Evolutionary conservation across 1,140 invertebrate genomes (phyloP).

Genomic region (Zaprionus ghesquierei): DNA sequence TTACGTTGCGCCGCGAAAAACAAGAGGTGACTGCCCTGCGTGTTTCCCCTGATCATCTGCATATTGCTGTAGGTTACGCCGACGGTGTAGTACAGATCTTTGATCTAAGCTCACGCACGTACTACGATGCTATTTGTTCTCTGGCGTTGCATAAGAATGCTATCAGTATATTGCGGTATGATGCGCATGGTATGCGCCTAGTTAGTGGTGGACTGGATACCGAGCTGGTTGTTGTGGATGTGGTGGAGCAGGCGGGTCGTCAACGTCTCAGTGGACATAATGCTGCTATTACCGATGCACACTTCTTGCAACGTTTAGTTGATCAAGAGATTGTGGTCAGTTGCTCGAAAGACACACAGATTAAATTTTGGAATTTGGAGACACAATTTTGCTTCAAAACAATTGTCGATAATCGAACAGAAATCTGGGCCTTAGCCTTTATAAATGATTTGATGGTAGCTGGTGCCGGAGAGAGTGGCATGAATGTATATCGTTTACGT

Average conservation of each 20-base stretch:
- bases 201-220: constrained; percentile 87
- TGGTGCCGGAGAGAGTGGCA: constrained; percentile 92
- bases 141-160: constrained; percentile 95
- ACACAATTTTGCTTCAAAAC: constrained; percentile 98
- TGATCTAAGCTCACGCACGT: constrained; percentile 85
- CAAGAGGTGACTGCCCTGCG: constrained; percentile 89
- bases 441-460: constrained; percentile 92
- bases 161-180: constrained; percentile 91
- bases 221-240: constrained; percentile 97
- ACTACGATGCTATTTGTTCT: constrained; percentile 86
- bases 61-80: constrained; percentile 94
- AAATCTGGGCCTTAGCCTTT: constrained; percentile 93
- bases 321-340: constrained; percentile 90
- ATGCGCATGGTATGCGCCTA: constrained; percentile 84
- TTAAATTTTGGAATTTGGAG: constrained; percentile 99
- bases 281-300: constrained; percentile 92
- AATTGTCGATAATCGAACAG: constrained; percentile 90
- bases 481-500: constrained; percentile 91
- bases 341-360: constrained; percentile 95
- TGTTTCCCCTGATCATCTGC: constrained; percentile 88
- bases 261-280: constrained; percentile 96
- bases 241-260: constrained; percentile 94
- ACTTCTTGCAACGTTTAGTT: constrained; percentile 88
- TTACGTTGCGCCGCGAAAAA: constrained; percentile 89
- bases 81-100: constrained; percentile 95